Evolutionary conservation across 1,140 invertebrate genomes (phyloP).

Genomic region (Drosophila suzukii): DNA sequence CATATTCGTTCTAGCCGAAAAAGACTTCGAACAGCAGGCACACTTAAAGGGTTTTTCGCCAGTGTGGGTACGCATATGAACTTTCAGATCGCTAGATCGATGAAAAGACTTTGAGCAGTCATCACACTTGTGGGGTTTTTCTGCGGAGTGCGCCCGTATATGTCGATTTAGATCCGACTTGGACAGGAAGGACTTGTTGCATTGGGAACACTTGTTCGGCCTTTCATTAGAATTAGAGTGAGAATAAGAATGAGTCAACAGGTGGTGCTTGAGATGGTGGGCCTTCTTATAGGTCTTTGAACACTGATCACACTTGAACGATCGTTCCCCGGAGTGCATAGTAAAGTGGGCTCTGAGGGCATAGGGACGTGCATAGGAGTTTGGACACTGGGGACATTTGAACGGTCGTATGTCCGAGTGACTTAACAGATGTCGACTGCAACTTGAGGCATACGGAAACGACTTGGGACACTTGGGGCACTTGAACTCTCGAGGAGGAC

Average conservation of each 20-base stretch:
- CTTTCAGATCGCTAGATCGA: background rate
- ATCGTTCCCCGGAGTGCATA: background rate
- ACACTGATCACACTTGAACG: background rate
- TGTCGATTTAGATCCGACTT: background rate
- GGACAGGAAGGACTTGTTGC: background rate
- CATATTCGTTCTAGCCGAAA: background rate
- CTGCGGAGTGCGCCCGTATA: background rate
- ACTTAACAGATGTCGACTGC: background rate
- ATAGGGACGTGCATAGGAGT: slow-evolving; percentile 1
- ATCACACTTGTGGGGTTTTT: background rate
- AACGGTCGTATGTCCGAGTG: background rate
- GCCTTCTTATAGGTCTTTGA: background rate
- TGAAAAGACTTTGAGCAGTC: background rate
- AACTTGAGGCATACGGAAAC: background rate
- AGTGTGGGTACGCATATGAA: background rate
- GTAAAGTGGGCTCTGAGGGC: background rate
- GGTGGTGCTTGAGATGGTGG: background rate
- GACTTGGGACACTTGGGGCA: background rate
- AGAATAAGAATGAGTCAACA: background rate
- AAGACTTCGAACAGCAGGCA: background rate
- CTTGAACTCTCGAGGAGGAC: background rate
- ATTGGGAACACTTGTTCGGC: background rate
- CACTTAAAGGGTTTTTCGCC: slow-evolving; percentile 5
- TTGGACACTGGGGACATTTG: background rate
- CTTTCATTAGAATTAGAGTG: background rate